phyloP scores from a whole-genome alignment of 2,888 invertebrate genomes.

The Eupithecia insigniata region DNA sequence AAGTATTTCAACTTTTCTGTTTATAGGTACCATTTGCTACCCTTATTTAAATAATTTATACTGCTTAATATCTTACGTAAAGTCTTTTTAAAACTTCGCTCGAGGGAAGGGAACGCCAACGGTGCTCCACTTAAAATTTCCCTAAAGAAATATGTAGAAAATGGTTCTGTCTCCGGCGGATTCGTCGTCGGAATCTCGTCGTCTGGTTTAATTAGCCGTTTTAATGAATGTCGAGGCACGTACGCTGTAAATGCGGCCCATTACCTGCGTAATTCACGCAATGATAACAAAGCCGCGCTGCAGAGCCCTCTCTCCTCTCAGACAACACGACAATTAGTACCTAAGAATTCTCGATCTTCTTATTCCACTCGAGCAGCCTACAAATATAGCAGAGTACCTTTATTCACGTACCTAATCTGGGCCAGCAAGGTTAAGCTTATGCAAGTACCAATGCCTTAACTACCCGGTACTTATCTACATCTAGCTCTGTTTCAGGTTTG shows the following conservation, averaged over 20 bases:
- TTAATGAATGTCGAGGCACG: conserved; percentile 81
- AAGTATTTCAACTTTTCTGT: conserved; percentile 13
- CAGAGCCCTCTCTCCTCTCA: conserved; percentile 36
- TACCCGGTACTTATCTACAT: conserved; percentile 20
- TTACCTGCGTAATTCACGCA: conserved; percentile 80
- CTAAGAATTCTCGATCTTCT: conserved; percentile 42
- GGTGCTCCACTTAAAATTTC: conserved; percentile 60
- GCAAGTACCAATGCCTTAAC: conserved; percentile 15
- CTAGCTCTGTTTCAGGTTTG: conserved; percentile 17
- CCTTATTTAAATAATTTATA: conserved; percentile 47
- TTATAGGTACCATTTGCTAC: conserved; percentile 18
- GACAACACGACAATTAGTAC: conserved; percentile 38
- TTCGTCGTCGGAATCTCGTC: conserved; percentile 69
- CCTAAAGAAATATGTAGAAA: conserved; percentile 64
- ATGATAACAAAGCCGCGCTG: conserved; percentile 70
- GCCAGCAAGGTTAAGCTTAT: conserved; percentile 16
- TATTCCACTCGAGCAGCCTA: conserved; percentile 29
- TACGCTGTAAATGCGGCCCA: conserved; percentile 77
- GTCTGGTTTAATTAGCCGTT: conserved; percentile 77
- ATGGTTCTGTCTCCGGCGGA: conserved; percentile 59
- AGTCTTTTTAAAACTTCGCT: conserved; percentile 54
- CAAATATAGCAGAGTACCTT: conserved; percentile 8
- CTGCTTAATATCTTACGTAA: conserved; percentile 50
- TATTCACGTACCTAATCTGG: neutral
- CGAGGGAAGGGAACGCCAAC: conserved; percentile 51